Percentiles rank a stretch among this genome's conserved stretches.
phyloP scores from a whole-genome alignment of 2,888 invertebrate species.

The Drosophila histrio region DNA sequence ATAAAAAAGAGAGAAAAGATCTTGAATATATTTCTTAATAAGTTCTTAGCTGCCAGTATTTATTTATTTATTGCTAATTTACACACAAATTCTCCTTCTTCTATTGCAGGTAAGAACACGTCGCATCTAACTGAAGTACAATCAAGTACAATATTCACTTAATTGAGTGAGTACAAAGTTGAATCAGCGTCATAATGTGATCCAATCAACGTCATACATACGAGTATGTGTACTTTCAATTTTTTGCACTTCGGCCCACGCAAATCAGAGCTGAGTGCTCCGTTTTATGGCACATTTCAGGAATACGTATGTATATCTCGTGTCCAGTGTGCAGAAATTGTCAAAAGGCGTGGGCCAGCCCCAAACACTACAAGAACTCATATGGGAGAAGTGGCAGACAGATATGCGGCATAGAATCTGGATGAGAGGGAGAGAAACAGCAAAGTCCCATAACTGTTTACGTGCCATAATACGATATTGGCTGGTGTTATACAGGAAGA shows the following conservation, averaged over 20 bases:
- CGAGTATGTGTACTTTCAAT: slow-evolving; percentile 27
- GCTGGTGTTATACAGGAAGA: slow-evolving; percentile 11
- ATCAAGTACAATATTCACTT: slow-evolving; percentile 20
- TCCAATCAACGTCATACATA: slow-evolving; percentile 31
- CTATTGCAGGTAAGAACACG: slow-evolving; percentile 58
- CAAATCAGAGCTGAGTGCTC: slow-evolving; percentile 27
- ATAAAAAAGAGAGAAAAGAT: too few species aligned
- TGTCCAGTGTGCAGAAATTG: slow-evolving; percentile 36
- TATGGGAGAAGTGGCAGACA: slow-evolving; percentile 14
- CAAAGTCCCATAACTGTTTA: slow-evolving; percentile 37
- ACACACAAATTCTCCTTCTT: slow-evolving; percentile 14
- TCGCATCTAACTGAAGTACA: slow-evolving; percentile 13
- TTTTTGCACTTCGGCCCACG: slow-evolving; percentile 46
- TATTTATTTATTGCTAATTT: background rate
- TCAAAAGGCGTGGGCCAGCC: slow-evolving; percentile 44
- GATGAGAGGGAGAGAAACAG: background rate
- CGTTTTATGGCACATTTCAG: slow-evolving; percentile 29
- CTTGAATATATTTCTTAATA: too few species aligned
- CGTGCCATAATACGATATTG: background rate
- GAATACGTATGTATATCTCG: slow-evolving; percentile 19
- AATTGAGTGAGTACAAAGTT: slow-evolving; percentile 45
- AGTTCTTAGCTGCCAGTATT: too few species aligned
- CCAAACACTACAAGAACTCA: slow-evolving; percentile 33
- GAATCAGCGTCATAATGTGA: slow-evolving; percentile 23
- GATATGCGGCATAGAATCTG: background rate